Evolutionary conservation across 2,797 vertebrate species (phyloP).

Genomic region (Gadopsis marmoratus): DNA sequence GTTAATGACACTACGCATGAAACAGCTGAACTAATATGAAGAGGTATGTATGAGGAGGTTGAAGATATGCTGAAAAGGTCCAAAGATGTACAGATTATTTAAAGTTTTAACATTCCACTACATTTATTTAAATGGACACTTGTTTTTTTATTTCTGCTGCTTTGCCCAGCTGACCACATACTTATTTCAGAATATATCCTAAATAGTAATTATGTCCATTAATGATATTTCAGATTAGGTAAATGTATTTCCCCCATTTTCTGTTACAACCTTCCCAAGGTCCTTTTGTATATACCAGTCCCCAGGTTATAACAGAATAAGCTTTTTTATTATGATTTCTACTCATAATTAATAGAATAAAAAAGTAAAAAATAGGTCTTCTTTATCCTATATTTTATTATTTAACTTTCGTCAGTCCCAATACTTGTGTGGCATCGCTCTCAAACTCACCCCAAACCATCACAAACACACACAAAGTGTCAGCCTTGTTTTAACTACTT

Average conservation of each 20-base stretch:
- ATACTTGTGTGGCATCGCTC: conserved; percentile 54
- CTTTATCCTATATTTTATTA: conserved; percentile 26
- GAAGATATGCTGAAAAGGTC: neutral
- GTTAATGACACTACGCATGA: too few species aligned
- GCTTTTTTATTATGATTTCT: conserved; percentile 5
- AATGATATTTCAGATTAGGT: neutral
- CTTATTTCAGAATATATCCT: neutral
- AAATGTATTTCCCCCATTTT: neutral
- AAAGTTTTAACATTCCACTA: neutral
- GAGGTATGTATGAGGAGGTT: neutral
- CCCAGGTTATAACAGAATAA: neutral
- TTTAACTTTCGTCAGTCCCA: conserved; percentile 17
- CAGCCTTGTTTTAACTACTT: conserved; percentile 63
- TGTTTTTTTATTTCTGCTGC: neutral
- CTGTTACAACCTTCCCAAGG: neutral
- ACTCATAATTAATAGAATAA: too few species aligned
- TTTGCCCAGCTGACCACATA: neutral
- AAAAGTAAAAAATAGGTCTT: neutral
- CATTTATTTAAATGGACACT: neutral
- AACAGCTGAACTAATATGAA: neutral
- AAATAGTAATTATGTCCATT: neutral
- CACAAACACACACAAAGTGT: conserved; percentile 53
- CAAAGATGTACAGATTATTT: neutral
- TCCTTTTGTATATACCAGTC: neutral
- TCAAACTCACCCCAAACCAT: conserved; percentile 29